These are phyloP conservation scores for Aplochiton taeniatus DNA, from an alignment of 2,797 vertebrate genomes.

Conservation along the genomic window DNA sequence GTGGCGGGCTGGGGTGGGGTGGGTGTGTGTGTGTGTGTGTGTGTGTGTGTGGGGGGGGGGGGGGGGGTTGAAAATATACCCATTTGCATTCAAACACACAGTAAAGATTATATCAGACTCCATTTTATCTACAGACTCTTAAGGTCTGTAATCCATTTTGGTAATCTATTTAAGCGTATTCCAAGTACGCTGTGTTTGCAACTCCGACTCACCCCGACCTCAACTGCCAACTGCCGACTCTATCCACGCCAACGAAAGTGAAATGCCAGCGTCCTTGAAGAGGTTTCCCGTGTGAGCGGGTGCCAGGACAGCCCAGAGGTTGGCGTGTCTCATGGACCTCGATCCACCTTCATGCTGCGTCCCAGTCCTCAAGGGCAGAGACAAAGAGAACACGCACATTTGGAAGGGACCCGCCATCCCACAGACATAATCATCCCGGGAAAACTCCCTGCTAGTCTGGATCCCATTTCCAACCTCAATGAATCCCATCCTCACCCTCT, in stretches of 20 bases:
- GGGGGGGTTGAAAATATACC: no score
- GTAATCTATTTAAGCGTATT: no score
- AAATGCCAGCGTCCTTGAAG: not conserved
- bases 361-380: conserved; percentile 34
- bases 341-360: not conserved
- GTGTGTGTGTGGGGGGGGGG: no score
- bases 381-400: conserved; percentile 56
- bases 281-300: not conserved
- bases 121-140: no score
- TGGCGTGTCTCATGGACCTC: conserved; percentile 24
- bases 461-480: conserved; percentile 75
- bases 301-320: conserved; percentile 1
- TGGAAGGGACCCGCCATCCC: conserved; percentile 59
- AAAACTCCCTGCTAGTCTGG: conserved; percentile 67
- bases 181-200: no score
- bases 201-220: no score
- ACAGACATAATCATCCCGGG: conserved; percentile 67
- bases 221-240: conserved; percentile 13
- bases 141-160: no score
- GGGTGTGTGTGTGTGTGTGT: no score
- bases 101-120: no score
- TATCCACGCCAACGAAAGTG: conserved; percentile 6
- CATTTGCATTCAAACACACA: no score
- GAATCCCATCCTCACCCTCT: conserved; percentile 71
- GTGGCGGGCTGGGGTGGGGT: no score